These are phyloP conservation scores for Cepaea nemoralis DNA, from an alignment of 1,140 invertebrate genomes.

Conservation along the genomic window DNA sequence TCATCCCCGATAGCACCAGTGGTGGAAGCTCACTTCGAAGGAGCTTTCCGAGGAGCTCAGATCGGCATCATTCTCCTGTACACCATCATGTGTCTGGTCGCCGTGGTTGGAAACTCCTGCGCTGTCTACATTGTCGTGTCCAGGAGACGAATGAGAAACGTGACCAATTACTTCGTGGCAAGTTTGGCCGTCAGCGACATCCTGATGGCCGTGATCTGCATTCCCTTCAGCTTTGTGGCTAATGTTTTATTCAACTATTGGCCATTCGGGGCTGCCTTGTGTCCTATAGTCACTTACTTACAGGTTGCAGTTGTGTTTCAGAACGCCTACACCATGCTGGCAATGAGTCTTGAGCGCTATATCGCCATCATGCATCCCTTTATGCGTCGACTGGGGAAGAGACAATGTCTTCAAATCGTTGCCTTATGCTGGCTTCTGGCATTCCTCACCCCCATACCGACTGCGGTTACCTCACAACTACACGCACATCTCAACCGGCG, in stretches of 20 bases:
- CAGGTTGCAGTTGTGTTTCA: constrained; percentile 96
- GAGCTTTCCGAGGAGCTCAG: constrained; percentile 25
- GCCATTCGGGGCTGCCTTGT: constrained; percentile 91
- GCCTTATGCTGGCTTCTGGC: constrained; percentile 83
- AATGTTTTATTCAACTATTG: constrained; percentile 89
- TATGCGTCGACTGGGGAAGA: constrained; percentile 82
- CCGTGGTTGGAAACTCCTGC: constrained; percentile 87
- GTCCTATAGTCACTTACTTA: constrained; percentile 86
- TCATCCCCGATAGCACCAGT: not conserved
- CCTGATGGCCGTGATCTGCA: constrained; percentile 92
- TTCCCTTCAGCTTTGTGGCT: constrained; percentile 91
- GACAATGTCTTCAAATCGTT: constrained; percentile 81
- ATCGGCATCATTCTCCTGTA: constrained; percentile 63
- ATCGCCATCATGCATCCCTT: constrained; percentile 92
- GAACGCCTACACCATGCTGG: constrained; percentile 91
- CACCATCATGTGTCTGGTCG: constrained; percentile 57
- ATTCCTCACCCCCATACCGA: constrained; percentile 84
- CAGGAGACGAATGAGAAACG: constrained; percentile 87
- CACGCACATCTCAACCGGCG: constrained; percentile 17
- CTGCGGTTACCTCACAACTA: constrained; percentile 78
- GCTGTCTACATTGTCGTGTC: constrained; percentile 90
- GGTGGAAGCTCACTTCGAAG: not conserved
- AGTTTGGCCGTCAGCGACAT: constrained; percentile 95
- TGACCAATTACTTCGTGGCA: constrained; percentile 96
- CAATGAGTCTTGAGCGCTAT: constrained; percentile 95